Conservation (phyloP, 2,797 vertebrate genomes). For the Hippoglossus hippoglossus region DNA sequence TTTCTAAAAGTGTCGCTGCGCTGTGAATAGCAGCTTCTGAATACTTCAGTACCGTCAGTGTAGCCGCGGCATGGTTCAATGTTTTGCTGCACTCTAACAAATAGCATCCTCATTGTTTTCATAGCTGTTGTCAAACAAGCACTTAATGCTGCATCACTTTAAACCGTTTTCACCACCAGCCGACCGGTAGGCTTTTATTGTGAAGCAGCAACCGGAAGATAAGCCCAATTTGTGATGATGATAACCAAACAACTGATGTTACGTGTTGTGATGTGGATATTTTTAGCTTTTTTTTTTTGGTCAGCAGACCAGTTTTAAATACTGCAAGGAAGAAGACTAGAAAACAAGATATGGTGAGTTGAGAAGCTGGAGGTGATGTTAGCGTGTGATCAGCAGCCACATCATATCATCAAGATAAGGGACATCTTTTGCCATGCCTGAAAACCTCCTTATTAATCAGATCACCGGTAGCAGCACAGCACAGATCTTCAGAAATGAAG, state of each 20-base stretch:
- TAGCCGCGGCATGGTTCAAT: constrained; percentile 42
- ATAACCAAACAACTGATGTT: constrained; percentile 10
- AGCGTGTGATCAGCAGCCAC: neutral
- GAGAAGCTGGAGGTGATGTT: too few relatives aligned
- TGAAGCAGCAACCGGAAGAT: constrained; percentile 7
- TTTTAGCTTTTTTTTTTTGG: neutral
- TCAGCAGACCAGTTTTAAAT: too few relatives aligned
- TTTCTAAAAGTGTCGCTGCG: constrained; percentile 37
- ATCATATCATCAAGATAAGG: constrained; percentile 5
- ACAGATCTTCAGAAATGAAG: constrained; percentile 3
- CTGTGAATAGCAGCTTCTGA: constrained; percentile 19
- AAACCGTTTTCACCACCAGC: constrained; percentile 11
- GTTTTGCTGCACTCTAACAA: constrained; percentile 59
- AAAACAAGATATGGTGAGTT: too few relatives aligned
- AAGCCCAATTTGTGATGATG: neutral
- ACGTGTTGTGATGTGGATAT: neutral
- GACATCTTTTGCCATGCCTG: constrained; percentile 18
- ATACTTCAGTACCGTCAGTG: constrained; percentile 35
- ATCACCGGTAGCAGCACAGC: neutral
- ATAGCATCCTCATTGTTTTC: constrained; percentile 30
- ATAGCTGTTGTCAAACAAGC: constrained; percentile 29
- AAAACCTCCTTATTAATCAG: constrained; percentile 13
- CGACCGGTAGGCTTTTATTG: constrained; percentile 14
- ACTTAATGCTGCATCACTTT: constrained; percentile 9
- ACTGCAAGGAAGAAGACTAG: too few relatives aligned